These are phyloP conservation scores for Calliphora vicina DNA, from an alignment of 1,140 invertebrate genomes.

Conservation along the genomic window DNA sequence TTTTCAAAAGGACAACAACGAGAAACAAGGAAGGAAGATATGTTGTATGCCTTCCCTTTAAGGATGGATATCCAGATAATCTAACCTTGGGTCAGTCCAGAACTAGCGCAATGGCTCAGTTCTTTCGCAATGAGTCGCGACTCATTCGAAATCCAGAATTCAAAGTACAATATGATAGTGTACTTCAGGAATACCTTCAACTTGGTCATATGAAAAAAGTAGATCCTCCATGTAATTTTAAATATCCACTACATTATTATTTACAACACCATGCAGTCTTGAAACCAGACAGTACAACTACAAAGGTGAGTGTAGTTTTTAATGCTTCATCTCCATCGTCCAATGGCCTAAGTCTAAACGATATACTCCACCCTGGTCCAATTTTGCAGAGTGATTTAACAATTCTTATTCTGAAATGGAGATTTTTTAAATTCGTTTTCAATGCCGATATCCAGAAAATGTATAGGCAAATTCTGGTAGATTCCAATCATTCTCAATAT, in stretches of 20 bases:
- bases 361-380: not conserved
- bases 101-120: too few relatives aligned
- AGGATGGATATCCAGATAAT: too few relatives aligned
- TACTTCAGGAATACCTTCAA: not conserved
- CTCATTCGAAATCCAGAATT: not conserved
- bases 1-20: too few relatives aligned
- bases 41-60: too few relatives aligned
- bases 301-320: not conserved
- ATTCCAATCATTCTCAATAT: not conserved
- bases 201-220: not conserved
- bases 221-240: not conserved
- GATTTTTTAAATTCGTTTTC: too few relatives aligned
- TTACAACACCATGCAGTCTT: not conserved
- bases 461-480: not conserved
- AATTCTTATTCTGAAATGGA: not conserved
- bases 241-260: not conserved
- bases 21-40: too few relatives aligned
- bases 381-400: not conserved
- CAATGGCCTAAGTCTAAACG: not conserved
- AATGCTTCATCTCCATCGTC: not conserved
- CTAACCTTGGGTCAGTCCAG: not conserved
- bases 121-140: not conserved
- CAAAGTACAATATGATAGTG: not conserved
- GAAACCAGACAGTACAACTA: not conserved
- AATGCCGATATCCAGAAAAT: too few relatives aligned